Evolutionary conservation across 1,140 invertebrate genomes (phyloP), one percentile per base, ranked within the genome.

Genomic region (Camponotus vicinus): DNA sequence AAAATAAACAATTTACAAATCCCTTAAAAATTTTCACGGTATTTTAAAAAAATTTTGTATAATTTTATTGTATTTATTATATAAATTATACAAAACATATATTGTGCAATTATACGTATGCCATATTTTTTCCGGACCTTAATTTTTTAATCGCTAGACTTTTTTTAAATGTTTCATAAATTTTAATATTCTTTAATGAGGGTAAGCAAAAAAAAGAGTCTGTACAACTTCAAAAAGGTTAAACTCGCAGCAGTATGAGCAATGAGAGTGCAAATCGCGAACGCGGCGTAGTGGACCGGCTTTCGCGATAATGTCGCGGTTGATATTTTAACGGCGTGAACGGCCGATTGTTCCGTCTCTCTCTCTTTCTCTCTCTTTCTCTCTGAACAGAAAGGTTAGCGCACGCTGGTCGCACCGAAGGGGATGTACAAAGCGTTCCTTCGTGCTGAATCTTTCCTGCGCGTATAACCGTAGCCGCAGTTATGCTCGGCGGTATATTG

Each of bases 301-400:
- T 9, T 80, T 83, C 37, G 55, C 59, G 55, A 83, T 83, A 61
- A 63, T 75, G 79, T 83, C 69, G 55, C 55, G 55, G 55, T 71
- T 83, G 69, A 83, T 75, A 82, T 82, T 82, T 82, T 73, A 83
- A 73, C 55, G 69, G 55, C 69, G 55, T 21, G 69, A 83, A 83
- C 67, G 55, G 69, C 40, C 69, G 69, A 75, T 75, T 83, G 57
- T 83, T 71, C 27, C 32, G 18, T 71, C 66, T 71, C 27, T 21
- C 0, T 66, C 32, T 49, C 61, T 78, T 21, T 49, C 5, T 37
- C 18, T 13, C 18, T 45, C 6, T 76, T n/a, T 75, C n/a, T 75
- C 13, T 64, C 42, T n/a, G 9, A 18, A 27, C n/a, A 69, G 52
- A 73, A 83, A 75, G 79, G 42, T 83, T 75, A 83, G 40, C 45